Conservation (phyloP, 2,888 invertebrate genomes). For the Acrobasis suavella region DNA sequence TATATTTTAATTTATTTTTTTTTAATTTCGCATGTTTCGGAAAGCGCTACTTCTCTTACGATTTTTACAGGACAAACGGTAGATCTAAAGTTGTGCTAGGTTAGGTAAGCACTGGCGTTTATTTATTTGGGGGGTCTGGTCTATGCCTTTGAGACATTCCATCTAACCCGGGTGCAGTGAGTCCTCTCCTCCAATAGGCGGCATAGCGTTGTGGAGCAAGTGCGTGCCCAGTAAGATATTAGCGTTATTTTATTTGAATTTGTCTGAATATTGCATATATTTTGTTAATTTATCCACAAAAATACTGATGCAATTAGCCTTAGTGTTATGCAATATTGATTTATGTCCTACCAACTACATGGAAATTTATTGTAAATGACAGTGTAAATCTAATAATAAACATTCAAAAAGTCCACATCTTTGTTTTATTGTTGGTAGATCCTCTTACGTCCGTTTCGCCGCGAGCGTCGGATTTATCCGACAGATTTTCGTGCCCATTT, state of each 20-base stretch:
- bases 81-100: conserved; percentile 77
- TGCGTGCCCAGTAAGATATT: conserved; percentile 81
- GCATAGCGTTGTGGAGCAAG: conserved; percentile 54
- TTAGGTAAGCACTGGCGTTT: conserved; percentile 69
- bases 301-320: conserved; percentile 82
- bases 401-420: conserved; percentile 76
- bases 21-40: conserved; percentile 79
- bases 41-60: conserved; percentile 75
- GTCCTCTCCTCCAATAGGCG: conserved; percentile 45
- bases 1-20: conserved; percentile 82
- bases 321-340: conserved; percentile 83
- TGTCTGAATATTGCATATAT: conserved; percentile 78
- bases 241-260: conserved; percentile 80
- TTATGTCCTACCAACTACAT: conserved; percentile 82
- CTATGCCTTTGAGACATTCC: conserved; percentile 64
- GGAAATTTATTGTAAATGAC: conserved; percentile 83
- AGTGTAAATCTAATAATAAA: conserved; percentile 83
- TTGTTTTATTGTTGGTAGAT: conserved; percentile 54
- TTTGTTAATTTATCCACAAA: conserved; percentile 81
- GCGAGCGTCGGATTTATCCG: no score
- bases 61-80: conserved; percentile 67
- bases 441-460: not conserved
- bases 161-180: conserved; percentile 54
- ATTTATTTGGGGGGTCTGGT: conserved; percentile 53
- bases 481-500: no score